Conservation (phyloP, 2,888 invertebrate species). For the Pollenia griseotomentosa region DNA sequence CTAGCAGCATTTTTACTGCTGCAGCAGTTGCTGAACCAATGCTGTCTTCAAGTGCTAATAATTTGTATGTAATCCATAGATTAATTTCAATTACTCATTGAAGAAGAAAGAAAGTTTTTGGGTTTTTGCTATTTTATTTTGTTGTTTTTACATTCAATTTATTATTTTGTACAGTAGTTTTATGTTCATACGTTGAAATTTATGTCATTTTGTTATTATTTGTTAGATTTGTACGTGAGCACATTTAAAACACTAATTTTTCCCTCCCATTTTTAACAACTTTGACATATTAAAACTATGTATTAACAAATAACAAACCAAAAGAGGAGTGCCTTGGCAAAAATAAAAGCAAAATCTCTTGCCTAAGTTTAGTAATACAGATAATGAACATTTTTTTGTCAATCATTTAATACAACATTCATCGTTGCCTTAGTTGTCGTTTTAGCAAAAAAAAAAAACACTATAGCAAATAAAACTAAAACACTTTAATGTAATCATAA, state of each 20-base stretch:
- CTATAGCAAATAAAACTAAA: background rate
- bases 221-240: conserved; percentile 8
- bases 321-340: conserved; percentile 67
- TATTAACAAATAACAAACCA: conserved; percentile 6
- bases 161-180: background rate
- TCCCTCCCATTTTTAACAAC: conserved; percentile 42
- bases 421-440: conserved; percentile 24
- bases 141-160: background rate
- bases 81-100: conserved; percentile 58
- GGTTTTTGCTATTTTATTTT: background rate
- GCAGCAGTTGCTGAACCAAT: conserved; percentile 24
- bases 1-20: conserved; percentile 3
- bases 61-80: conserved; percentile 64
- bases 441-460: background rate
- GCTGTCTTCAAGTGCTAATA: conserved; percentile 36
- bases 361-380: conserved; percentile 60
- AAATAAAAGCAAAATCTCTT: conserved; percentile 36
- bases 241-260: conserved; percentile 46
- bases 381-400: conserved; percentile 54
- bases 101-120: conserved; percentile 55
- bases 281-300: conserved; percentile 63
- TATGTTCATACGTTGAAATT: background rate
- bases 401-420: conserved; percentile 57
- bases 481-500: conserved; percentile 20
- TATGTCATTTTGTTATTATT: conserved; percentile 22